A percentile compares a stretch with the other conserved stretches of the same genome.
phyloP scores from a whole-genome alignment of 2,888 invertebrate species.

The Tetragonisca angustula region DNA sequence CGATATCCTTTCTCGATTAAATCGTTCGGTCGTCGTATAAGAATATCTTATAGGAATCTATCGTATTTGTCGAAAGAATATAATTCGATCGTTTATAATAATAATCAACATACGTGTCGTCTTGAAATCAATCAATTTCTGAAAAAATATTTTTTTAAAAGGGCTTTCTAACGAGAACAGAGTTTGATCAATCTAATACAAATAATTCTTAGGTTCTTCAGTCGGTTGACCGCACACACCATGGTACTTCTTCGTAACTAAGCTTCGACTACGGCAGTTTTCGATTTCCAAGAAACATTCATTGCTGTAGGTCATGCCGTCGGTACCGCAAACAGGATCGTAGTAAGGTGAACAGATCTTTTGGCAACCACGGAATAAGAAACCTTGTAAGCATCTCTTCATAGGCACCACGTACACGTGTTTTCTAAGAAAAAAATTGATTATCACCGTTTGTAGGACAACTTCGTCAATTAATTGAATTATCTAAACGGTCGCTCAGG shows the following conservation, averaged over 20 bases:
- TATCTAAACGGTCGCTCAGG: too few species aligned
- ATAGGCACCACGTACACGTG: slow-evolving; percentile 96
- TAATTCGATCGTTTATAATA: background rate
- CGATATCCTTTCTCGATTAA: background rate
- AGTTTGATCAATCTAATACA: slow-evolving; percentile 86
- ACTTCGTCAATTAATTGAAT: background rate
- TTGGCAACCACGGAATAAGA: slow-evolving; percentile 94
- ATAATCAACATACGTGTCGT: slow-evolving; percentile 1
- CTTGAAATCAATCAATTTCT: slow-evolving; percentile 26
- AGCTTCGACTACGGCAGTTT: slow-evolving; percentile 93
- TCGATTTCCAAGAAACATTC: slow-evolving; percentile 96
- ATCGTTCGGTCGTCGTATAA: background rate
- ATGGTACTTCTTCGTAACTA: slow-evolving; percentile 91
- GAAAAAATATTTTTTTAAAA: slow-evolving; percentile 43
- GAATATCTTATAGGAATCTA: background rate
- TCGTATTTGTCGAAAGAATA: slow-evolving; percentile 10
- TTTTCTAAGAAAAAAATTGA: slow-evolving; percentile 86
- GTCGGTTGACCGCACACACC: slow-evolving; percentile 94
- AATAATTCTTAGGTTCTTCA: slow-evolving; percentile 94
- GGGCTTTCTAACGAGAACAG: slow-evolving; percentile 23
- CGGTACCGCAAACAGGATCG: slow-evolving; percentile 97
- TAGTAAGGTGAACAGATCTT: slow-evolving; percentile 94
- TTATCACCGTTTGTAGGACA: background rate
- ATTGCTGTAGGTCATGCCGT: slow-evolving; percentile 96
- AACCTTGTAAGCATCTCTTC: slow-evolving; percentile 93